Conservation (phyloP, 2,888 invertebrate genomes). For the Scotopteryx bipunctaria region DNA sequence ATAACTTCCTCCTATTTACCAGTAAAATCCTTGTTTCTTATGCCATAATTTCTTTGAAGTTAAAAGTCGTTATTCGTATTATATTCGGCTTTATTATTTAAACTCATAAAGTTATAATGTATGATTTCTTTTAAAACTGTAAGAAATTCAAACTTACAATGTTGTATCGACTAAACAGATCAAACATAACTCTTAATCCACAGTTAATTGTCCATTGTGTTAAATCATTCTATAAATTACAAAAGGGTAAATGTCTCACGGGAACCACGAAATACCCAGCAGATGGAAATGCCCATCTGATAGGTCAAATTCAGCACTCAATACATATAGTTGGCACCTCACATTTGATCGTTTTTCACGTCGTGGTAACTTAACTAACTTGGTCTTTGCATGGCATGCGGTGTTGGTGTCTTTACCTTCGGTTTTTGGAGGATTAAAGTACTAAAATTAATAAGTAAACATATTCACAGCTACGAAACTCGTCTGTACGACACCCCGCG, state of each 20-base stretch:
- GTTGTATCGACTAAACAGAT: slow-evolving; percentile 14
- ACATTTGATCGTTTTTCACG: slow-evolving; percentile 20
- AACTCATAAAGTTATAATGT: too few relatives aligned
- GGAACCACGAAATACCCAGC: background rate
- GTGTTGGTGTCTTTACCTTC: slow-evolving; percentile 30
- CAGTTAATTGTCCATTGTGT: slow-evolving; percentile 27
- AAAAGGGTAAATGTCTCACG: slow-evolving; percentile 8
- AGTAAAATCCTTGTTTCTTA: too few relatives aligned
- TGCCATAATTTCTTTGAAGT: too few relatives aligned
- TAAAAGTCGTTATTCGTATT: too few relatives aligned
- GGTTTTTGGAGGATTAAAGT: slow-evolving; percentile 8
- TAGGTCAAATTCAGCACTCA: slow-evolving; percentile 7
- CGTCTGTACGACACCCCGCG: slow-evolving; percentile 81
- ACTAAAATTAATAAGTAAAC: slow-evolving; percentile 47
- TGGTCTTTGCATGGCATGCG: slow-evolving; percentile 34
- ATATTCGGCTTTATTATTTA: too few relatives aligned
- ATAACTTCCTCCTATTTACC: too few relatives aligned
- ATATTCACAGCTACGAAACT: slow-evolving; percentile 79
- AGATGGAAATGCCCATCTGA: too few relatives aligned
- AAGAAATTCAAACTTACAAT: too few relatives aligned
- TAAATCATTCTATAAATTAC: slow-evolving; percentile 13
- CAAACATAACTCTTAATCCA: slow-evolving; percentile 19
- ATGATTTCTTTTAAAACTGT: too few relatives aligned
- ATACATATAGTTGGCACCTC: slow-evolving; percentile 21
- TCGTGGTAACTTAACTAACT: slow-evolving; percentile 29